Evolutionary conservation across 2,113 vertebrate species (phyloP).

Genomic region (Nicator chloris): DNA sequence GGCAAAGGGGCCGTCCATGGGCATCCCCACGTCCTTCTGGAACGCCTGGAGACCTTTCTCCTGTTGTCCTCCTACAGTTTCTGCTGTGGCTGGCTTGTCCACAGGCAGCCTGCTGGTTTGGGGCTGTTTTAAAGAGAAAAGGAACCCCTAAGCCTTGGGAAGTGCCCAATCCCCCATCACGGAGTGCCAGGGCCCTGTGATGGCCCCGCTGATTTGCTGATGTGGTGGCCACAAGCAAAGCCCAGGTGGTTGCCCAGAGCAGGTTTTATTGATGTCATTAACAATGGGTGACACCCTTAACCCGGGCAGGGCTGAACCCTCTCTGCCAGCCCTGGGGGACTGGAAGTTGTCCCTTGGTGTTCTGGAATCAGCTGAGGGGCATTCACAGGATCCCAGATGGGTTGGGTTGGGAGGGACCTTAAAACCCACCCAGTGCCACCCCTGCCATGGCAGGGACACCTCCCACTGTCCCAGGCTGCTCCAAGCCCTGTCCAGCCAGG

Average conservation of each 20-base stretch:
- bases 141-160: neutral
- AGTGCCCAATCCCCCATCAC: accelerated
- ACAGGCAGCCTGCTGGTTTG: neutral
- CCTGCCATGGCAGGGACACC: neutral
- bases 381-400: neutral
- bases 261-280: neutral
- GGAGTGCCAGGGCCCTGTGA: accelerated
- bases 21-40: neutral
- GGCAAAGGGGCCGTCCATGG: accelerated
- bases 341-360: neutral
- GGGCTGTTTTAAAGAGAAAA: neutral
- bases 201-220: neutral
- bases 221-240: neutral
- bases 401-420: neutral
- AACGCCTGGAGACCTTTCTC: accelerated
- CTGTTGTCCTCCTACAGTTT: neutral
- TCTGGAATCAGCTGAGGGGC: neutral
- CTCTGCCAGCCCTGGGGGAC: neutral
- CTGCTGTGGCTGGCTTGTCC: neutral
- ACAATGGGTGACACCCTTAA: accelerated
- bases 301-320: neutral
- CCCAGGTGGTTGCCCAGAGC: neutral
- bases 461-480: neutral
- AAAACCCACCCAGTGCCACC: accelerated
- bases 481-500: neutral